Conservation (phyloP, 2,888 invertebrate genomes). For the Agrotis clavis region DNA sequence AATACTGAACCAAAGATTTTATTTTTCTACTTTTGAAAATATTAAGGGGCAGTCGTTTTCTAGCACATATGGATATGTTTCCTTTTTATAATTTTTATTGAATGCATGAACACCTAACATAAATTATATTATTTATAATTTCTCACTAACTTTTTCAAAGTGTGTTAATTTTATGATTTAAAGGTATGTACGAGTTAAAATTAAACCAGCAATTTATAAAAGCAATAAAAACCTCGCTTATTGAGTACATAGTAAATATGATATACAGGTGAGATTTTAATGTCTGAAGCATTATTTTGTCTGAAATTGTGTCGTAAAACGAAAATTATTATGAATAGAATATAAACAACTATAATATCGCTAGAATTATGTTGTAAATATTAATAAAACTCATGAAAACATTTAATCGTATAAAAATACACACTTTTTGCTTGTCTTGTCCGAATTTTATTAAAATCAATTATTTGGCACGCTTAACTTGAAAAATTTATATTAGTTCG, state of each 20-base stretch:
- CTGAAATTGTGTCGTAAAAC: constrained; percentile 29
- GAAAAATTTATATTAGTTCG: background rate
- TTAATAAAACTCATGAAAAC: constrained; percentile 36
- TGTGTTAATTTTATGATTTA: background rate
- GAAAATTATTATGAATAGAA: constrained; percentile 36
- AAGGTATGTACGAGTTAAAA: background rate
- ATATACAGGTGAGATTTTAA: constrained; percentile 12
- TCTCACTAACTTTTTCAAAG: background rate
- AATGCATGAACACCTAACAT: constrained; percentile 6
- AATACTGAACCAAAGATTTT: constrained; percentile 63
- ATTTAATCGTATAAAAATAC: constrained; percentile 6
- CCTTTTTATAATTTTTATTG: constrained; percentile 42
- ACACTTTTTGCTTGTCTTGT: background rate
- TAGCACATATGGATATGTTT: constrained; percentile 62
- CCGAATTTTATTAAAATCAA: background rate
- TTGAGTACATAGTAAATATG: constrained; percentile 22
- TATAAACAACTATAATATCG: constrained; percentile 16
- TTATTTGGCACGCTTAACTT: background rate
- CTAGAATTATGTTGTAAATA: constrained; percentile 55
- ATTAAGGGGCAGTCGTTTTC: constrained; percentile 36
- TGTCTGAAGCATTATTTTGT: constrained; percentile 27
- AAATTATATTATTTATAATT: constrained; percentile 1
- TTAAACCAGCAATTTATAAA: constrained; percentile 1
- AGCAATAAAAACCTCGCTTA: background rate
- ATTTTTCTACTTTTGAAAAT: constrained; percentile 51